A percentile compares a stretch with the other conserved stretches of the same genome.
These are phyloP conservation scores for Aspidiotus destructor DNA, from an alignment of 2,888 invertebrate genomes.

Conservation along the genomic window DNA sequence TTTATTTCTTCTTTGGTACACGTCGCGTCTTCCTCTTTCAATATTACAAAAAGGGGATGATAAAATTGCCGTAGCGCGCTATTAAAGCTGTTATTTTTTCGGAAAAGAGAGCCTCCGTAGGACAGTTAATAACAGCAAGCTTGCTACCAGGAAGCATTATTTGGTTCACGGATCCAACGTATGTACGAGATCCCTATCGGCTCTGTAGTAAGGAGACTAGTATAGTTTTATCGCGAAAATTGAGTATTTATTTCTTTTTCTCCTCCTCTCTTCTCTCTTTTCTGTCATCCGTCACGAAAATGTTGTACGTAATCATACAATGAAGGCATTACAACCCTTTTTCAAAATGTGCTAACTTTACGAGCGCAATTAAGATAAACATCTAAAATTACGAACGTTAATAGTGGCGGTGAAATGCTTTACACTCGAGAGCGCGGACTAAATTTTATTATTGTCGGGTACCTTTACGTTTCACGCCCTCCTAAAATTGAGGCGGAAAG, in stretches of 20 bases:
- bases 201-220: no score
- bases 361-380: constrained; percentile 25
- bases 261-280: not conserved
- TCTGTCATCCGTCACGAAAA: not conserved
- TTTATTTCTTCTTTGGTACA: not conserved
- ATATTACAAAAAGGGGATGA: not conserved
- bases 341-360: not conserved
- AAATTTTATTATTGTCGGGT: constrained; percentile 26
- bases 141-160: not conserved
- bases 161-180: no score
- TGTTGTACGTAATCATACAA: no score
- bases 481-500: constrained; percentile 20
- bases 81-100: not conserved
- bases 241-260: not conserved
- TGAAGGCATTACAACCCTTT: not conserved
- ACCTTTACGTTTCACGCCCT: constrained; percentile 17
- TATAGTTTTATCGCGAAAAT: no score
- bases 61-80: not conserved
- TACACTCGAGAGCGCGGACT: constrained; percentile 17
- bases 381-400: constrained; percentile 25
- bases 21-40: not conserved
- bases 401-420: constrained; percentile 24
- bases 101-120: not conserved
- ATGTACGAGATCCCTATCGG: no score
- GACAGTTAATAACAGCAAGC: not conserved